Conservation (phyloP, 2,888 invertebrate species). For the Calliphora vomitoria region DNA sequence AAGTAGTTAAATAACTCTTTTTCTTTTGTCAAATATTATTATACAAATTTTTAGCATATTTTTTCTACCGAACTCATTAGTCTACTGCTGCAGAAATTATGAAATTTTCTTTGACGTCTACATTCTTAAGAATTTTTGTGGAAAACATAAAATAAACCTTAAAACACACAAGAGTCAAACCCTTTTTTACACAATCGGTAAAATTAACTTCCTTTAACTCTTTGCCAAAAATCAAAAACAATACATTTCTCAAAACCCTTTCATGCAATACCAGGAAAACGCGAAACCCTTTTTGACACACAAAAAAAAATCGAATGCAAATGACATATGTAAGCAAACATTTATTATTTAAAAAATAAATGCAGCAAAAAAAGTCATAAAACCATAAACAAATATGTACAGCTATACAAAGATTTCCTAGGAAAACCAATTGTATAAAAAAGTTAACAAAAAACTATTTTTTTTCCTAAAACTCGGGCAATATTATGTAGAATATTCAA, state of each 20-base stretch:
- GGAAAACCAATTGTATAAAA: not conserved
- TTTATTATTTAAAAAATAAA: not conserved
- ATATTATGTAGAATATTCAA: no score
- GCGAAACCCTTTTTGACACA: conserved; percentile 40
- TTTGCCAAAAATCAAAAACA: conserved; percentile 21
- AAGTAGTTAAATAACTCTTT: conserved; percentile 18
- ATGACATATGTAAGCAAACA: not conserved
- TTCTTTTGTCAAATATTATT: not conserved
- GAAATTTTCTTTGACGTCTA: conserved; percentile 20
- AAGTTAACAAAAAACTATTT: not conserved
- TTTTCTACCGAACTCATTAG: conserved; percentile 49
- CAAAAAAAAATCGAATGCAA: not conserved
- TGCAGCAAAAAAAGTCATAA: conserved; percentile 37
- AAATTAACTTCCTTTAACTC: conserved; percentile 66
- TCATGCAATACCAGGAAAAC: conserved; percentile 47
- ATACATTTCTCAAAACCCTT: conserved; percentile 43
- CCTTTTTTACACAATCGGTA: conserved; percentile 36
- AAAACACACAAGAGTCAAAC: conserved; percentile 34
- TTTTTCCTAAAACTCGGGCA: no score
- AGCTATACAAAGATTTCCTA: not conserved
- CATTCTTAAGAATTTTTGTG: conserved; percentile 13
- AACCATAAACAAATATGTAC: conserved; percentile 42
- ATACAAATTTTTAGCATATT: conserved; percentile 6
- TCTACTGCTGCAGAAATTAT: conserved; percentile 13
- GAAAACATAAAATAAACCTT: no score